phyloP scores from a whole-genome alignment of 2,797 vertebrate species.

The Danio aesculapii region DNA sequence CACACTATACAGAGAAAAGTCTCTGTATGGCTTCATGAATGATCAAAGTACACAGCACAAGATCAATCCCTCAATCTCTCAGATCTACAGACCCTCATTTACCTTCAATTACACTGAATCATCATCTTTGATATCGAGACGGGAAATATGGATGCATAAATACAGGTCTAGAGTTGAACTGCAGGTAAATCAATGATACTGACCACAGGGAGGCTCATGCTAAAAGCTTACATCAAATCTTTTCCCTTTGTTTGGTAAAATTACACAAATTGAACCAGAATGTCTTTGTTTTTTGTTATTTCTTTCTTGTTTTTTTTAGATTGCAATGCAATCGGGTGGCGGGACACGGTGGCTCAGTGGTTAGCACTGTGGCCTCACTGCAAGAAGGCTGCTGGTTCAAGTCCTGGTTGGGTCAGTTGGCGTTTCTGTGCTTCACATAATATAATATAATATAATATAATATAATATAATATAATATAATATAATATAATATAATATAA shows the following conservation, averaged over 20 bases:
- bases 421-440: too few species aligned
- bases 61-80: conserved; percentile 58
- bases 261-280: neutral
- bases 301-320: neutral
- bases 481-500: too few species aligned
- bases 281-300: neutral
- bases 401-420: too few species aligned
- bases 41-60: conserved; percentile 15
- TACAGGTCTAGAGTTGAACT: neutral
- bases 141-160: neutral
- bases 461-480: too few species aligned
- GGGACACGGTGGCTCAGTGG: too few species aligned
- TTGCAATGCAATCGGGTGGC: neutral
- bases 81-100: neutral
- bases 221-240: neutral
- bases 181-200: neutral
- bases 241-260: neutral
- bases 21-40: too few species aligned
- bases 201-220: conserved; percentile 10
- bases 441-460: too few species aligned
- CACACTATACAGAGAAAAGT: too few species aligned
- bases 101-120: neutral
- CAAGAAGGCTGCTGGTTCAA: too few species aligned
- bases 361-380: too few species aligned
- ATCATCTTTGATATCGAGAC: conserved; percentile 32